Base-by-base conservation (phyloP, 2,797 vertebrate genomes). In the Leptodactylus fallax region DNA sequence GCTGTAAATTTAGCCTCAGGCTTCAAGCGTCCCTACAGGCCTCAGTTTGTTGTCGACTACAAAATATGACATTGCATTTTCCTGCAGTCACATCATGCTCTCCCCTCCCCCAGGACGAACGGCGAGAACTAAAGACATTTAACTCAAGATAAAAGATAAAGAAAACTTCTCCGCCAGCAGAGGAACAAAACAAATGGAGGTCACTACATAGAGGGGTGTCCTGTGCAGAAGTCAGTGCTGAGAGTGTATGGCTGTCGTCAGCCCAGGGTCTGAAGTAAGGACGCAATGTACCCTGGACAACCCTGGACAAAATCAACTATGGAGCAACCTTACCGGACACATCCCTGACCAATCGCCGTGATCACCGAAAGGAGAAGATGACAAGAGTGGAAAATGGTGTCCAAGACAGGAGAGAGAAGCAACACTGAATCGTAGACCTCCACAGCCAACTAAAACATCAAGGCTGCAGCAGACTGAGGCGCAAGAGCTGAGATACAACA, bases 1-100 rank as follows among this genome's bases (percentile, higher is more conserved):
- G 14, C 25, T 55, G 69, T 63, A 77, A 76, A 76, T 63, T 76
- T 82, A 53, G 78, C 86, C 86, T 61, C 36, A 25, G 86, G 86
- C 86, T 77, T 6, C 19, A 0, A 13, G 19, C 3, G 63, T 87
- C 85, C 79, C 85, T 8, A 51, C 19, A 49, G 85, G 85, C 85
- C 47, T 0, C 11, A 55, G 76, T 56, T 79, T 87, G 85, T 74
- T 60, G 65, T 78, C n/a, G n/a, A n/a, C n/a, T n/a, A n/a, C n/a
- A n/a, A n/a, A n/a, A n/a, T n/a, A n/a, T n/a, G 71, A 83, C 72
- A 78, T 77, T 83, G 80, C 71, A 2, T 58, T 69, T 78, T 72
- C 71, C 80, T 47, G n/a, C n/a, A n/a, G n/a, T n/a, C 71, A 21
- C 56, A 77, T 76, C 47, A 14, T 21, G 1, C 65, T 69, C 85